A percentile compares a stretch with the other conserved stretches of the same genome.
Evolutionary conservation across 1,140 invertebrate species (phyloP).

Genomic region (Solenopsis fugax): DNA sequence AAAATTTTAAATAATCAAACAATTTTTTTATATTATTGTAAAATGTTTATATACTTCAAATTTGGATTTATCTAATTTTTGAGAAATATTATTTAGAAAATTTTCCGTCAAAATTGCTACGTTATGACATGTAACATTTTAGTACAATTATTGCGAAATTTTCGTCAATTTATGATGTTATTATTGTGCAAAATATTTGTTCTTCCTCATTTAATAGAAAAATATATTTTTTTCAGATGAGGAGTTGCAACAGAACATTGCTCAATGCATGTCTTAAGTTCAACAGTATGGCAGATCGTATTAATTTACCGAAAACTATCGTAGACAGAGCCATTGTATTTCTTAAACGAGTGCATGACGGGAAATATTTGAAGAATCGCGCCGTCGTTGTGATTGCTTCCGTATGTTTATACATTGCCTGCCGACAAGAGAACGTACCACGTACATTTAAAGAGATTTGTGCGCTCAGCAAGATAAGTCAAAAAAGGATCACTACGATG

Average conservation of each 20-base stretch:
- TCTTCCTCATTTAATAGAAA: not conserved
- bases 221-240: constrained; percentile 88
- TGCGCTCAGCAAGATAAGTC: constrained; percentile 98
- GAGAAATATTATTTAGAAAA: too few relatives aligned
- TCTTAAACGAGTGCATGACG: constrained; percentile 99
- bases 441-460: constrained; percentile 99
- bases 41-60: too few relatives aligned
- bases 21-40: too few relatives aligned
- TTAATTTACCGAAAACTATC: constrained; percentile 98
- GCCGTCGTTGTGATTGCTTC: constrained; percentile 99
- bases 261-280: constrained; percentile 99
- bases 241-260: constrained; percentile 96
- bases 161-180: too few relatives aligned
- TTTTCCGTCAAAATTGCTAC: too few relatives aligned
- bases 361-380: constrained; percentile 96
- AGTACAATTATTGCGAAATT: too few relatives aligned
- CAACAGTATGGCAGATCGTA: constrained; percentile 98
- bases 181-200: too few relatives aligned
- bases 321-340: constrained; percentile 97
- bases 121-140: too few relatives aligned
- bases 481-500: constrained; percentile 99
- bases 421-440: constrained; percentile 99
- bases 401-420: constrained; percentile 99
- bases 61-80: too few relatives aligned
- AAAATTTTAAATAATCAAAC: too few relatives aligned